Base-by-base conservation (phyloP, 2,888 invertebrate species). In the Laspeyria flexula region DNA sequence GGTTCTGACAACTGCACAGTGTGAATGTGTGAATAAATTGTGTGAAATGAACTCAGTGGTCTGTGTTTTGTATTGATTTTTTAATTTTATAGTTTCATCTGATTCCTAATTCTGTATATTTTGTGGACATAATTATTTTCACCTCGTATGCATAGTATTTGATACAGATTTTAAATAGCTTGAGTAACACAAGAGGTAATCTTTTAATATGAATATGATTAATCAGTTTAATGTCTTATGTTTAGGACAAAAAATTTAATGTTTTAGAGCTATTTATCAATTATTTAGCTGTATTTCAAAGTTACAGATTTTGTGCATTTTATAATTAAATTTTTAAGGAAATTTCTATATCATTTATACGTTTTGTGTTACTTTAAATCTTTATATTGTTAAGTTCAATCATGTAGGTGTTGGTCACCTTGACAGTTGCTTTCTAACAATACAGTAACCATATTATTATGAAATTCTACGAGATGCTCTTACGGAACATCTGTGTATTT, bases 371-470 rank as follows among this genome's bases (percentile, higher is more conserved):
- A 25, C 9, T 25, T 1, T 25, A 25, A 25, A 25, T 3, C 7
- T 7, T 7, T 25, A 25, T 6, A 25, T 25, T 25, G 25, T 6
- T 7, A 7, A 6, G 18, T 3, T 18, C 2, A 18, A 23, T 10
- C 11, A 25, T 25, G 33, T 34, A 25, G 35, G 16, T 23, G 25
- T 56, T 21, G 23, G 12, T 53, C 43, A 57, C 61, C 61, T 63
- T 62, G 61, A 57, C 41, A 39, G 13, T 40, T 44, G 53, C 61
- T 63, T 61, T 61, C 62, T 56, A 61, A 47, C 37, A 12, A 15
- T 46, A 11, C 15, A 30, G 40, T 3, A 10, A 30, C 5, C 42
- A 37, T n/a, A 16, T 9, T 15, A 46, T 33, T 46, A 46, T 37
- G 43, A 43, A 43, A 43, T 25, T 13, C 3, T 1, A 6, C 12